Base-by-base conservation (phyloP, 2,113 vertebrate genomes). In the Gopherus evgoodei region DNA sequence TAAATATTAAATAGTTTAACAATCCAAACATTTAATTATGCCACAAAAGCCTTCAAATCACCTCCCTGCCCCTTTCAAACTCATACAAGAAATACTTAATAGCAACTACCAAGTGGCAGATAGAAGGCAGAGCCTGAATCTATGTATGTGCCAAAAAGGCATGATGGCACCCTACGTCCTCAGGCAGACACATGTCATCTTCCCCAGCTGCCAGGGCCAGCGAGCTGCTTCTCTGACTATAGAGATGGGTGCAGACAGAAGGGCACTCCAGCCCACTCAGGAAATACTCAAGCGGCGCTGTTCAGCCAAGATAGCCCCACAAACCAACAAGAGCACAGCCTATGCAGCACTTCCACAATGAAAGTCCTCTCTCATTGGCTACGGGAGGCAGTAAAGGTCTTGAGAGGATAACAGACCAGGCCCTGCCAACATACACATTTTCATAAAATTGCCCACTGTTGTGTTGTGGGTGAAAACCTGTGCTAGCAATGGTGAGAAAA, bases 201-300 rank as follows among this genome's bases (percentile, higher is more conserved):
- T 44, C 24, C 42, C 38, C 42, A 27, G 42, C 72, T 27, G 72
- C 86, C 91, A 92, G 31, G 6, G 78, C 69, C 84, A 13, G 47
- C 29, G 49, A 35, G 38, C 72, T 88, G 69, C 81, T 89, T 89
- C 57, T n/a, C 44, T 69, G 81, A 88, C 76, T 84, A 79, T 38
- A 84, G 86, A 89, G 86, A 88, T 49, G 86, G 83, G 86, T 62
- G 52, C 65, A 62, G 17, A 62, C 52, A 82, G 79, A 65, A 87
- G 84, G 79, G 86, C 86, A 81, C 83, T 88, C 82, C 86, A 84
- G 35, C 86, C 91, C 69, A 89, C 57, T 84, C 86, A 83, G 86
- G 86, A 92, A 84, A 92, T 65, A 31, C 56, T 69, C 56, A 84
- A 69, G 86, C 44, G 81, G 81, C 54, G 42, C 81, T 21, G 29